Evolutionary conservation across 2,797 vertebrate species (phyloP), one percentile per base, ranked within the genome.

Genomic region (Anabas testudineus): DNA sequence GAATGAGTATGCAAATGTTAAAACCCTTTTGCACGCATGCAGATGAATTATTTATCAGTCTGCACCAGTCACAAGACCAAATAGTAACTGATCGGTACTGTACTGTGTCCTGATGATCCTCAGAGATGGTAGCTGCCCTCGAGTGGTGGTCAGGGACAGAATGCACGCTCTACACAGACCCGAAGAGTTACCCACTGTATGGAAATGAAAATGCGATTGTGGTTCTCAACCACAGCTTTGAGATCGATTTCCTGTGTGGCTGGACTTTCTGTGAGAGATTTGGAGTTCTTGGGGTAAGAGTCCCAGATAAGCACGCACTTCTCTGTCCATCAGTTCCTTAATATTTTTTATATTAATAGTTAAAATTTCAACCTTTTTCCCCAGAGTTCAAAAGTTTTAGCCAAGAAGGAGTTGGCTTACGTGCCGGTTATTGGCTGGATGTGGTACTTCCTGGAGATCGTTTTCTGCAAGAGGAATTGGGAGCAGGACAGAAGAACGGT

Each of bases 391-490:
- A 99, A 99, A 83, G 97, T 97, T 24, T 91, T 99, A 67, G 98
- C 97, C 51, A 99, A 99, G 90, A 96, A 98, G 58, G 96, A 99
- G 81, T 87, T 99, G 76, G 91, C 96, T 7, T 99, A 96, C 14
- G 89, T 99, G 37, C 98, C 98, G 0, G 60, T 99, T 42, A 96
- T 99, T 24, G 98, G 98, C 68, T 99, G 98, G 98, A 98, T 98
- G 97, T 99, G 98, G 98, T 97, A 98, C 91, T 99, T 99, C 88
- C 88, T 97, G 9, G 98, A 99, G 90, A 97, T 99, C 2, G 97
- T 99, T 39, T 99, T 99, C 90, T 99, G 97, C 86, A 96, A 96
- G 42, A 95, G 98, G 52, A 97, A 96, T 74, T 99, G 98, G 98
- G 97, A 98, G 64, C 96, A 98, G 26, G 98, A 99, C 85, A 91